Percentiles rank a stretch among this genome's conserved stretches.
Conservation (phyloP, 1,140 invertebrate species). For the Drosophila grimshawi region DNA sequence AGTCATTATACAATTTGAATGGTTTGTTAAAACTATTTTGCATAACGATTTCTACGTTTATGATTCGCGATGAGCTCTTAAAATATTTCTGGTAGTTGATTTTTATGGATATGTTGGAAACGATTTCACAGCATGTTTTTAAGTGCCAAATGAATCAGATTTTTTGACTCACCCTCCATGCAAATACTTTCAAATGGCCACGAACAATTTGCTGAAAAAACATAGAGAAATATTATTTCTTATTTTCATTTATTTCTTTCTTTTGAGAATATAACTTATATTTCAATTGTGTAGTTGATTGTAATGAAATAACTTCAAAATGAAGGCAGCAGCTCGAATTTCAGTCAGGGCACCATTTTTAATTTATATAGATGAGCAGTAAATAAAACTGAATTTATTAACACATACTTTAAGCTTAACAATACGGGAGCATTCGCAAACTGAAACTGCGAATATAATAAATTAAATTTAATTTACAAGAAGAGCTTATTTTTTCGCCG, state of each 20-base stretch:
- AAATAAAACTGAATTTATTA: no score
- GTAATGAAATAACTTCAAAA: no score
- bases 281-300: no score
- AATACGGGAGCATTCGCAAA: slow-evolving; percentile 25
- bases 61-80: slow-evolving; percentile 5
- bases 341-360: no score
- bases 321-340: no score
- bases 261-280: no score
- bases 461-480: slow-evolving; percentile 80
- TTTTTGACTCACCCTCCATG: slow-evolving; percentile 5
- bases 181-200: no score
- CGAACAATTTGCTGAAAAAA: slow-evolving; percentile 24
- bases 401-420: background rate
- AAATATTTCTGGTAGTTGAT: background rate
- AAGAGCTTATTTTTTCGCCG: slow-evolving; percentile 60
- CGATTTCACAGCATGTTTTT: background rate
- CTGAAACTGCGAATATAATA: slow-evolving; percentile 54
- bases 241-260: no score
- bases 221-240: background rate
- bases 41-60: slow-evolving; percentile 24
- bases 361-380: no score
- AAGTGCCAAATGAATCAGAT: background rate
- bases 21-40: slow-evolving; percentile 33
- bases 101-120: background rate
- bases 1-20: slow-evolving; percentile 38